Percentiles rank a stretch among this genome's conserved stretches.
phyloP scores from a whole-genome alignment of 2,113 vertebrate species.

The Nasalis larvatus region DNA sequence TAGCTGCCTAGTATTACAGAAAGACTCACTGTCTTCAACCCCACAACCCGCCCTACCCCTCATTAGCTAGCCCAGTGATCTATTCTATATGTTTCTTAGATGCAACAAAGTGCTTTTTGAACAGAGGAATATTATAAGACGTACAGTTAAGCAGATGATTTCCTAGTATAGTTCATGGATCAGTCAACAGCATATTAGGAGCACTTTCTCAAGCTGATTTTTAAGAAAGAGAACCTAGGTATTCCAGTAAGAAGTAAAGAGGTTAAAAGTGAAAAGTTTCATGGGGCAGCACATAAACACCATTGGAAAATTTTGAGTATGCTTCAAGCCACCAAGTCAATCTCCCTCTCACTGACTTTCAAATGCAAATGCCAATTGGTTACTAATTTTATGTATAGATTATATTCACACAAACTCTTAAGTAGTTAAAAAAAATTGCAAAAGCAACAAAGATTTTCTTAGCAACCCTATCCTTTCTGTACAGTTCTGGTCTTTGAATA shows the following conservation, averaged over 20 bases:
- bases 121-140: too few species aligned
- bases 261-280: background rate
- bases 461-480: background rate
- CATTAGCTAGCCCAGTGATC: background rate
- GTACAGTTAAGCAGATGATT: too few species aligned
- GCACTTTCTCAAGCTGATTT: background rate
- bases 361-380: background rate
- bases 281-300: background rate
- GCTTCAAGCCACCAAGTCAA: background rate
- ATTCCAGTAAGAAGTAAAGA: background rate
- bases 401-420: background rate
- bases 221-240: background rate
- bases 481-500: background rate
- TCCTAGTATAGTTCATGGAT: too few species aligned
- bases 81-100: background rate
- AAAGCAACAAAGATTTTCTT: background rate
- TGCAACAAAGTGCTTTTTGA: background rate
- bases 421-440: background rate
- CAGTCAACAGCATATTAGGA: background rate
- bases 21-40: background rate
- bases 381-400: background rate
- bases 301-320: background rate
- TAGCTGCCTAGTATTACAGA: background rate
- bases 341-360: background rate
- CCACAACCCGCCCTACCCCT: accelerated